Percentiles rank a stretch among this genome's conserved stretches.
phyloP scores from a whole-genome alignment of 2,797 vertebrate species.

The Lepus townsendii region DNA sequence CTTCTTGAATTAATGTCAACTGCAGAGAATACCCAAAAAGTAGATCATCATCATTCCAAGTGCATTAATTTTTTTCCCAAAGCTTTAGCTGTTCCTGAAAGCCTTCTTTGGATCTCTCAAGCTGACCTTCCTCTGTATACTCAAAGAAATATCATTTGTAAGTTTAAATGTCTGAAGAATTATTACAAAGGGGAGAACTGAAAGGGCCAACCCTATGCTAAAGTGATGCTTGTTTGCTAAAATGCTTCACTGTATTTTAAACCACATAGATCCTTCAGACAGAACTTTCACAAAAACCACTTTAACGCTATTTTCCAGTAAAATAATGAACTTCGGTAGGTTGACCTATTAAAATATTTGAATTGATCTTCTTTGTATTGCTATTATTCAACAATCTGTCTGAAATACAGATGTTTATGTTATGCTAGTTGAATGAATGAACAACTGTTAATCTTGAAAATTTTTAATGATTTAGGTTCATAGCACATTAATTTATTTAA shows the following conservation, averaged over 20 bases:
- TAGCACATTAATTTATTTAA: neutral
- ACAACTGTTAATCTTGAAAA: neutral
- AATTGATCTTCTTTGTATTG: neutral
- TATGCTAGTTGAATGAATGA: neutral
- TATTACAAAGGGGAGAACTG: neutral
- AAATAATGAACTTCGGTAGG: neutral
- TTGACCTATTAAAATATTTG: neutral
- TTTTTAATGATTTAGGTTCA: neutral
- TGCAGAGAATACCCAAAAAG: neutral
- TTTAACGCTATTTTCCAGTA: neutral
- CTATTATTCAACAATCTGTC: neutral
- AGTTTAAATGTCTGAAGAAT: neutral
- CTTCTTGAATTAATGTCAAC: neutral
- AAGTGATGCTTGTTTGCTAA: neutral
- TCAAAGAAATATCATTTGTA: neutral
- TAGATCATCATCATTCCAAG: neutral
- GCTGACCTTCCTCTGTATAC: neutral
- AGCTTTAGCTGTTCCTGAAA: neutral
- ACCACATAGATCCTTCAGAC: neutral
- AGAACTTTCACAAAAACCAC: neutral
- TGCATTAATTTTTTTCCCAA: neutral
- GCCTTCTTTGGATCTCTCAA: neutral
- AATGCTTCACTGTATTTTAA: neutral
- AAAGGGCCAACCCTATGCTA: neutral
- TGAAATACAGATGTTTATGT: neutral